Evolutionary conservation across 2,113 vertebrate genomes (phyloP).

Genomic region (Oryzias celebensis): DNA sequence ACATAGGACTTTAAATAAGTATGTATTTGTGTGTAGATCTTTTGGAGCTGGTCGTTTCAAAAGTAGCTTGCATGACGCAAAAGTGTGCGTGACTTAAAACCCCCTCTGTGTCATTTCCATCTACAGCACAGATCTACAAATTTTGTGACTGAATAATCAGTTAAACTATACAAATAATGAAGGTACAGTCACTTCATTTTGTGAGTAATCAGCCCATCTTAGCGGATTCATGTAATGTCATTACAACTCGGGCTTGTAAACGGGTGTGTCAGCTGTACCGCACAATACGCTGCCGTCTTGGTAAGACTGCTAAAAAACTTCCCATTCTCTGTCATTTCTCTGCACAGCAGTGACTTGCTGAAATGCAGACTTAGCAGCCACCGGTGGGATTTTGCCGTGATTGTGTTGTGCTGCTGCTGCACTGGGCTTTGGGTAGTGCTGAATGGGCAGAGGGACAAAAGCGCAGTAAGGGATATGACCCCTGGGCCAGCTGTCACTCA

Average conservation of each 20-base stretch:
- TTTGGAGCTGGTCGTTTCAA: too few relatives aligned
- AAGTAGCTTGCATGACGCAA: too few relatives aligned
- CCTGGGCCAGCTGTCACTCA: slow-evolving; percentile 68
- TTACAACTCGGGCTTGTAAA: slow-evolving; percentile 45
- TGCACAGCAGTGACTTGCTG: slow-evolving; percentile 57
- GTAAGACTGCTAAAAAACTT: slow-evolving; percentile 60
- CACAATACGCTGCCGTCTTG: slow-evolving; percentile 48
- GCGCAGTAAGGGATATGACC: slow-evolving; percentile 64
- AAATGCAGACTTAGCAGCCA: slow-evolving; percentile 68
- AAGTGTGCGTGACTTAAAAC: too few relatives aligned
- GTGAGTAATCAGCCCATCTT: slow-evolving; percentile 16
- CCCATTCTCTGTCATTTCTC: slow-evolving; percentile 67
- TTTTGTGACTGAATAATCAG: too few relatives aligned
- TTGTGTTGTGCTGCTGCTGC: slow-evolving; percentile 68
- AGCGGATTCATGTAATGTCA: slow-evolving; percentile 49
- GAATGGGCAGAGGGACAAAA: slow-evolving; percentile 70
- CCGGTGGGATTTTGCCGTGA: slow-evolving; percentile 67
- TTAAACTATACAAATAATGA: too few relatives aligned
- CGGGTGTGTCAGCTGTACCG: slow-evolving; percentile 59
- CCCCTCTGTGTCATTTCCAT: too few relatives aligned
- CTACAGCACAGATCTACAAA: too few relatives aligned
- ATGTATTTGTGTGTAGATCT: too few relatives aligned
- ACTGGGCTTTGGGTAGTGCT: slow-evolving; percentile 67
- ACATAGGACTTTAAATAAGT: too few relatives aligned
- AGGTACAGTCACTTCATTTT: slow-evolving; percentile 14